Evolutionary conservation across 1,140 invertebrate species (phyloP).

Genomic region (Heliconius nattereri): DNA sequence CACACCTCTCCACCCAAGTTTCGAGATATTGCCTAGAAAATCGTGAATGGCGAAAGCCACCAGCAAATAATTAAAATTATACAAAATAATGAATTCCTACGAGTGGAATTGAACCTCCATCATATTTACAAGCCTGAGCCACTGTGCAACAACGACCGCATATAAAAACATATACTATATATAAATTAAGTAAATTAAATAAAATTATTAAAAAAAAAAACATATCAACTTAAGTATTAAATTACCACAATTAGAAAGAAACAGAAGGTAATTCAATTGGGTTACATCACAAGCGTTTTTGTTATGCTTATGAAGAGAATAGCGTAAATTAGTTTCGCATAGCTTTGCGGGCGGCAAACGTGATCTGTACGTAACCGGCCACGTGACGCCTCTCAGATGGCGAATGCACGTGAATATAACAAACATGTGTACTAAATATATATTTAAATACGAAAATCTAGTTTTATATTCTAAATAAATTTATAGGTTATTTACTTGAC

Average conservation of each 20-base stretch:
- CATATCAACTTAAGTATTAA: neutral
- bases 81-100: no score
- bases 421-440: conserved; percentile 32
- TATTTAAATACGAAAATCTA: conserved; percentile 18
- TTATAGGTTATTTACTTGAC: neutral
- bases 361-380: conserved; percentile 21
- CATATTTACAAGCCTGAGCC: no score
- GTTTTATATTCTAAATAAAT: conserved; percentile 1
- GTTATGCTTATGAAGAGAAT: conserved; percentile 27
- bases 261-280: neutral
- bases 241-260: neutral
- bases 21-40: no score
- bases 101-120: no score
- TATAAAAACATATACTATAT: neutral
- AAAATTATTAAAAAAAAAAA: neutral
- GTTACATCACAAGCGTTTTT: conserved; percentile 23
- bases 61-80: no score
- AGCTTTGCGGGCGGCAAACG: conserved; percentile 17
- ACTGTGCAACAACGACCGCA: no score
- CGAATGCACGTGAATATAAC: conserved; percentile 24
- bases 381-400: conserved; percentile 28
- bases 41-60: no score
- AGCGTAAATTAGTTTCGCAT: conserved; percentile 31
- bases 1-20: no score
- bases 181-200: neutral